phyloP scores from a whole-genome alignment of 2,888 invertebrate species.

The Steinernema hermaphroditum region DNA sequence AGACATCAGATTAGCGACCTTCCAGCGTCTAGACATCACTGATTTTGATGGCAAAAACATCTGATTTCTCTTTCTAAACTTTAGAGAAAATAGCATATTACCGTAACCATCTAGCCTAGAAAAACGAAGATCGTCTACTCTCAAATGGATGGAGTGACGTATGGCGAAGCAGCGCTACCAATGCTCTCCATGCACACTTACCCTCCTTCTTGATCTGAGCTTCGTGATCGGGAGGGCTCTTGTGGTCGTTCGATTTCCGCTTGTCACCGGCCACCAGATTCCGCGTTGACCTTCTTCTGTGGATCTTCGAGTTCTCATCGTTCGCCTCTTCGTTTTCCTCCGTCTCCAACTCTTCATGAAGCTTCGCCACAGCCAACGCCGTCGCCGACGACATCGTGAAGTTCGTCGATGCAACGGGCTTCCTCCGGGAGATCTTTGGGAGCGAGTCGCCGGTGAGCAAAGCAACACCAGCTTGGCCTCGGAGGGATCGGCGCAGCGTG shows the following conservation, averaged over 20 bases:
- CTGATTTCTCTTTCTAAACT: too few relatives aligned
- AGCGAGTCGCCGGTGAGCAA: neutral
- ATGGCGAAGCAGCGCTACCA: too few relatives aligned
- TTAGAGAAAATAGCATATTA: too few relatives aligned
- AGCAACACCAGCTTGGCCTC: neutral
- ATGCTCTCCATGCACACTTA: too few relatives aligned
- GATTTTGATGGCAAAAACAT: too few relatives aligned
- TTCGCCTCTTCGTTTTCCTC: neutral
- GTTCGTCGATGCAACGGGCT: neutral
- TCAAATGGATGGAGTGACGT: too few relatives aligned
- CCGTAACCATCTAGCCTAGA: too few relatives aligned
- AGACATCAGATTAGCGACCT: too few relatives aligned
- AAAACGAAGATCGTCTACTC: too few relatives aligned
- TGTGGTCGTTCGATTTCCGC: neutral
- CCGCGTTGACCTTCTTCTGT: neutral
- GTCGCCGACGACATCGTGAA: neutral
- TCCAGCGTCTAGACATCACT: too few relatives aligned
- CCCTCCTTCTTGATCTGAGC: neutral
- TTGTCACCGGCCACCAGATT: neutral
- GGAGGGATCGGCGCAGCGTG: neutral
- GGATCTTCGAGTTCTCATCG: slow-evolving; percentile 11
- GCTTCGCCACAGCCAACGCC: neutral
- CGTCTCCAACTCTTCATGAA: neutral
- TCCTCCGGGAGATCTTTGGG: neutral
- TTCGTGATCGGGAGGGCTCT: neutral